Conservation (phyloP, 2,797 vertebrate species). For the Pangasius krempfi region DNA sequence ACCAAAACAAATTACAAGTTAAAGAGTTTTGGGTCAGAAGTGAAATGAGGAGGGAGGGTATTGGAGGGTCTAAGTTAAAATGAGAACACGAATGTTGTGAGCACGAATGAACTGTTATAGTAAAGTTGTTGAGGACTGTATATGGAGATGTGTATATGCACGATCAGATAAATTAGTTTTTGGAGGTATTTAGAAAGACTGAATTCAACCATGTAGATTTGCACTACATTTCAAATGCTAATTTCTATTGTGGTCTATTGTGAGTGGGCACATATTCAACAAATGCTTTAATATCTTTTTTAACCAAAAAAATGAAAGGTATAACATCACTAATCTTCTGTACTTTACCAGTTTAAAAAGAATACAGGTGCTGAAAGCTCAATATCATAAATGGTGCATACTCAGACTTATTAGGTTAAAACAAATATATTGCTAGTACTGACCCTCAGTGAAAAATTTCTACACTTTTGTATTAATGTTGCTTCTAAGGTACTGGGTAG, state of each 20-base stretch:
- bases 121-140: slow-evolving; percentile 47
- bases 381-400: slow-evolving; percentile 60
- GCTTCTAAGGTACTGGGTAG: slow-evolving; percentile 29
- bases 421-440: slow-evolving; percentile 62
- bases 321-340: slow-evolving; percentile 29
- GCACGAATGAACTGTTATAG: not conserved
- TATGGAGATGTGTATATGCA: slow-evolving; percentile 9
- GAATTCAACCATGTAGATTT: slow-evolving; percentile 54
- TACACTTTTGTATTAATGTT: slow-evolving; percentile 66
- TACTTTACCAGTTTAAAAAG: slow-evolving; percentile 39
- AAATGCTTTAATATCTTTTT: slow-evolving; percentile 71
- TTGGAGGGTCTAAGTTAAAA: not conserved
- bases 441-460: slow-evolving; percentile 57
- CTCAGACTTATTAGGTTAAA: slow-evolving; percentile 27
- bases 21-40: slow-evolving; percentile 8
- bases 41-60: not conserved
- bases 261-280: slow-evolving; percentile 32
- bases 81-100: not conserved
- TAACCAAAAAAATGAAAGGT: slow-evolving; percentile 68
- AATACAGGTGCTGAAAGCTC: slow-evolving; percentile 61
- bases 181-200: slow-evolving; percentile 43
- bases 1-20: slow-evolving; percentile 11
- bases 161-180: slow-evolving; percentile 8
- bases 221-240: slow-evolving; percentile 49
- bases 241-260: slow-evolving; percentile 63